phyloP scores from a whole-genome alignment of 2,888 invertebrate genomes.

The Oscheius sp. region DNA sequence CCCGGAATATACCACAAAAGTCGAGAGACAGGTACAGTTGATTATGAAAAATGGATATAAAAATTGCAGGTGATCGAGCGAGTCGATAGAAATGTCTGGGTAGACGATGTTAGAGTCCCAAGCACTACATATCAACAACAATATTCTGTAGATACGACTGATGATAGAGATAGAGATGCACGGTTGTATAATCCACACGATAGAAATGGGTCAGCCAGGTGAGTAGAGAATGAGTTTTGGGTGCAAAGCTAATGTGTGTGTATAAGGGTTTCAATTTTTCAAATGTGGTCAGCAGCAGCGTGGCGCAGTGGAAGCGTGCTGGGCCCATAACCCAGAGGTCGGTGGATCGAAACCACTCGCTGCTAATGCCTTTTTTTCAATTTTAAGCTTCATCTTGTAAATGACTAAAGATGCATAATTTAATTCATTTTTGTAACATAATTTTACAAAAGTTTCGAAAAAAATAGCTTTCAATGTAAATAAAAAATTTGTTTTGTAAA shows the following conservation, averaged over 20 bases:
- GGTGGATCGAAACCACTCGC: slow-evolving; percentile 75
- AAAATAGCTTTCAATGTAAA: background rate
- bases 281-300: too few relatives aligned
- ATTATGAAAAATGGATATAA: background rate
- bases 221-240: background rate
- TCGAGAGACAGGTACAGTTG: slow-evolving; percentile 52
- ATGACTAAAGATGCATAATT: background rate
- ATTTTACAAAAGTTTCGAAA: background rate
- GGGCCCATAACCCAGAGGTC: slow-evolving; percentile 89
- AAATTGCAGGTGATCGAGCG: slow-evolving; percentile 64
- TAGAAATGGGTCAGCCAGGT: slow-evolving; percentile 54
- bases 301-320: slow-evolving; percentile 85
- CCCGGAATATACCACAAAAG: slow-evolving; percentile 63
- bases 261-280: too few relatives aligned
- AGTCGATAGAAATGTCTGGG: slow-evolving; percentile 67
- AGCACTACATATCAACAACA: slow-evolving; percentile 40
- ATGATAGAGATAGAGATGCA: slow-evolving; percentile 45
- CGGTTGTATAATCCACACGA: slow-evolving; percentile 53
- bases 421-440: background rate
- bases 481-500: background rate
- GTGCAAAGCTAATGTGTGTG: too few relatives aligned
- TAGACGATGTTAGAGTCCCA: slow-evolving; percentile 51
- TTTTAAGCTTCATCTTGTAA: too few relatives aligned
- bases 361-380: too few relatives aligned
- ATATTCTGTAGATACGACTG: slow-evolving; percentile 44